Evolutionary conservation across 2,888 invertebrate species (phyloP).

Genomic region (Heliconius charithonia): DNA sequence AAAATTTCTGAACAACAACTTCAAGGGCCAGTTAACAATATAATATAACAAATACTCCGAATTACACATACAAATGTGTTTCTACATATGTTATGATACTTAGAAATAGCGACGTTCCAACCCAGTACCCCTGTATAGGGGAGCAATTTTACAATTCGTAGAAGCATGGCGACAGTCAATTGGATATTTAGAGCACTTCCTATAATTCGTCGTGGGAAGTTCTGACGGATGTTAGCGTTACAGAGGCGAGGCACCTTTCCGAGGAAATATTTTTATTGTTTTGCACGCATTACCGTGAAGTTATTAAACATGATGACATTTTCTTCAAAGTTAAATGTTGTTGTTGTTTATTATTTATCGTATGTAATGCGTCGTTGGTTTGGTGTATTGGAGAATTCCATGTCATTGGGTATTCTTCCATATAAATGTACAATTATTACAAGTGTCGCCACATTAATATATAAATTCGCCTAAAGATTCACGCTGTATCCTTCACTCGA

Average conservation of each 20-base stretch:
- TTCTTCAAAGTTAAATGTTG: slow-evolving; percentile 4
- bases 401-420: slow-evolving; percentile 5
- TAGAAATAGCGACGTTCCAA: slow-evolving; percentile 29
- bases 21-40: neutral
- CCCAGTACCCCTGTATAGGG: slow-evolving; percentile 45
- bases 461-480: too few species aligned
- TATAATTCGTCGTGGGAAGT: slow-evolving; percentile 69
- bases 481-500: too few species aligned
- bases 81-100: slow-evolving; percentile 5
- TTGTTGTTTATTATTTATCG: neutral
- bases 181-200: slow-evolving; percentile 62
- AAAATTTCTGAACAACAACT: neutral
- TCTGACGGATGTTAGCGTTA: slow-evolving; percentile 54
- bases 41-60: neutral
- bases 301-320: slow-evolving; percentile 6
- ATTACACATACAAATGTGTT: neutral
- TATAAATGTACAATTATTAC: neutral
- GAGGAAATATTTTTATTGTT: slow-evolving; percentile 14
- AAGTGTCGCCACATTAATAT: neutral
- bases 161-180: slow-evolving; percentile 52
- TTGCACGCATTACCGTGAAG: neutral
- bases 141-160: slow-evolving; percentile 52
- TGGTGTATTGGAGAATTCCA: neutral
- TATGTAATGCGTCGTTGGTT: neutral
- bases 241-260: slow-evolving; percentile 45